Evolutionary conservation across 2,888 invertebrate species (phyloP).

Genomic region (Cremastinae sp.): DNA sequence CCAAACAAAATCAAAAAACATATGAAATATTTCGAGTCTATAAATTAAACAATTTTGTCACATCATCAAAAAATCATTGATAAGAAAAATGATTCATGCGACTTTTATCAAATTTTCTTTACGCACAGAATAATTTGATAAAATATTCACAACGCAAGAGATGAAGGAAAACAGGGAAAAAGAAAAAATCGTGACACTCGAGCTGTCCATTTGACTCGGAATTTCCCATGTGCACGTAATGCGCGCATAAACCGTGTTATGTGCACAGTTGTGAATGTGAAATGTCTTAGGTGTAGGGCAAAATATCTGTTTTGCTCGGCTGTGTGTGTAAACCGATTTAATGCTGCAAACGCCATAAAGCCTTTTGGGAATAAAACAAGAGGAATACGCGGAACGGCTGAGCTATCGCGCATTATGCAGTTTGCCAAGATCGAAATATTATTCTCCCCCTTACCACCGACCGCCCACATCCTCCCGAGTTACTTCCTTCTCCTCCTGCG

Average conservation of each 20-base stretch:
- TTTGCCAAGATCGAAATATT: conserved; percentile 47
- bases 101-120: too few relatives aligned
- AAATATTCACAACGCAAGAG: too few relatives aligned
- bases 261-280: not conserved
- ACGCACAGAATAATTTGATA: too few relatives aligned
- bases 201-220: too few relatives aligned
- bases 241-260: not conserved
- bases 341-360: conserved; percentile 29
- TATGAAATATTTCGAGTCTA: too few relatives aligned
- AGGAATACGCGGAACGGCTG: conserved; percentile 25
- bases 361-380: conserved; percentile 28
- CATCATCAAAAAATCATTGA: too few relatives aligned
- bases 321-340: conserved; percentile 29
- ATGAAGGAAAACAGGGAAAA: too few relatives aligned
- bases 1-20: too few relatives aligned
- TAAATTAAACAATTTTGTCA: too few relatives aligned
- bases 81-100: too few relatives aligned
- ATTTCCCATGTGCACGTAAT: not conserved
- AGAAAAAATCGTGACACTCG: too few relatives aligned
- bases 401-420: conserved; percentile 46
- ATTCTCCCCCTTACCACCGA: not conserved
- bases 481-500: conserved; percentile 4
- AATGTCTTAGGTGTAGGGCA: not conserved
- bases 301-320: conserved; percentile 5
- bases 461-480: not conserved